phyloP scores from a whole-genome alignment of 2,113 vertebrate species.

The Paramormyrops kingsleyae region DNA sequence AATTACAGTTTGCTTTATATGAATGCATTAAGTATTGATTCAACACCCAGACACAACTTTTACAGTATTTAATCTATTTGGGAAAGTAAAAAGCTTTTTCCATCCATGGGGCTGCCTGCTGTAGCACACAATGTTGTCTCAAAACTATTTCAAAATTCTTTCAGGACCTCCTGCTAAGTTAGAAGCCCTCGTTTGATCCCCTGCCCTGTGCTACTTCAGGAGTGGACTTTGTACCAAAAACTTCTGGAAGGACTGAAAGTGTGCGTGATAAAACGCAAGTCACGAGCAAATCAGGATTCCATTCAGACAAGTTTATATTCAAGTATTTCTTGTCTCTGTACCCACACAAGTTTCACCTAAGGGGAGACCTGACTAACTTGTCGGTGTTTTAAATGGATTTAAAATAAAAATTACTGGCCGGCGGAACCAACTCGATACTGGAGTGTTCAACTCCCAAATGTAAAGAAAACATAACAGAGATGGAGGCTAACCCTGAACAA shows the following conservation, averaged over 20 bases:
- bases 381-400: background rate
- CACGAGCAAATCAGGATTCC: background rate
- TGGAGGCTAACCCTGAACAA: background rate
- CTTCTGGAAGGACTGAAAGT: background rate
- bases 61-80: background rate
- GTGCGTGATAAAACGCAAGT: background rate
- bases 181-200: background rate
- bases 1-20: background rate
- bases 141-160: background rate
- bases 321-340: background rate
- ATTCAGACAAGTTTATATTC: background rate
- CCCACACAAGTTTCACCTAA: background rate
- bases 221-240: background rate
- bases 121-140: background rate
- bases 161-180: background rate
- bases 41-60: background rate
- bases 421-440: background rate
- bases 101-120: background rate
- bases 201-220: background rate
- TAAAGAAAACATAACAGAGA: background rate
- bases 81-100: background rate
- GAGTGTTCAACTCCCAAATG: background rate
- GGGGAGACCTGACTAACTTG: background rate
- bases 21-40: background rate
- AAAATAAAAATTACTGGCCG: background rate